Percentiles rank a stretch among this genome's conserved stretches.
phyloP scores from a whole-genome alignment of 2,888 invertebrate species.

The Corythucha ciliata region DNA sequence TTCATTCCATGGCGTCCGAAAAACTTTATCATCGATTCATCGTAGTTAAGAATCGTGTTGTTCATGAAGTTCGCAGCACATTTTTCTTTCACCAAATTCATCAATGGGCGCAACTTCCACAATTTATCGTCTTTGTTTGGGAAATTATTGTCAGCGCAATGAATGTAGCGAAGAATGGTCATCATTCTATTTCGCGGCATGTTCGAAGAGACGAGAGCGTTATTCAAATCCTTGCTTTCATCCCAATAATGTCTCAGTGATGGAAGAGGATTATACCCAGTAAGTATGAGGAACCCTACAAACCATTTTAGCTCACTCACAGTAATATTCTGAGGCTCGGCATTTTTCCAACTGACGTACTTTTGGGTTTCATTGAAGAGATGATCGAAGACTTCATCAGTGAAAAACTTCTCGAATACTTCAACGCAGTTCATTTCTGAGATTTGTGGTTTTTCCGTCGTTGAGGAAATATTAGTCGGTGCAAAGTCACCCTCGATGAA shows the following conservation, averaged over 20 bases:
- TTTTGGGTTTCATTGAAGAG: neutral
- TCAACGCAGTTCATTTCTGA: neutral
- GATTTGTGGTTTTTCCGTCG: neutral
- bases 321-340: conserved; percentile 1
- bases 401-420: neutral
- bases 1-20: too few relatives aligned
- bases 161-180: neutral
- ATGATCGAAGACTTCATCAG: neutral
- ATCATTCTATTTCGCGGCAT: neutral
- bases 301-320: neutral
- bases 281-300: conserved; percentile 2
- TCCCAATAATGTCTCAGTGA: conserved; percentile 3
- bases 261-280: conserved; percentile 3
- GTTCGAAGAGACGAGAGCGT: neutral
- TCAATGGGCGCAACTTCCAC: conserved; percentile 3
- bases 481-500: neutral
- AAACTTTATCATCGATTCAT: too few relatives aligned
- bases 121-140: conserved; percentile 1
- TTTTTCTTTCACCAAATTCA: neutral
- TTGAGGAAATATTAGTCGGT: neutral
- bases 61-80: conserved; percentile 4
- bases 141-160: conserved; percentile 10
- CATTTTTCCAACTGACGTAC: conserved; percentile 1
- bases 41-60: conserved; percentile 3
- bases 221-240: neutral